Evolutionary conservation across 2,888 invertebrate genomes (phyloP).

Genomic region (Pomacea canaliculata): DNA sequence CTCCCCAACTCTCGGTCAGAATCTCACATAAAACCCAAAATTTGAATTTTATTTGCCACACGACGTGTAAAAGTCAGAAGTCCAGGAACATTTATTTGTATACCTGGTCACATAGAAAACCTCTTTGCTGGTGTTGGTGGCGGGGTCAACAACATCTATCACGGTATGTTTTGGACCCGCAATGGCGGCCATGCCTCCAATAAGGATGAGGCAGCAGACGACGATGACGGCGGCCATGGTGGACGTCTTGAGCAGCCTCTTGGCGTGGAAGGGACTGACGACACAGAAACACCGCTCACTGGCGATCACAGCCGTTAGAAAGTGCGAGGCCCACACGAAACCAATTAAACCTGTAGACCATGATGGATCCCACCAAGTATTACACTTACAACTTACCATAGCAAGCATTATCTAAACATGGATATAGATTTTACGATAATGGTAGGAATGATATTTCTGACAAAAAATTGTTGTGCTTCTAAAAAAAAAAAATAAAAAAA

Average conservation of each 20-base stretch:
- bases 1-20: too few relatives aligned
- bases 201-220: conserved; percentile 1
- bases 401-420: too few relatives aligned
- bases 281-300: conserved; percentile 24
- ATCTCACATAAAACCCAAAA: too few relatives aligned
- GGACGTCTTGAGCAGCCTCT: conserved; percentile 18
- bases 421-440: too few relatives aligned
- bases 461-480: too few relatives aligned
- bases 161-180: conserved; percentile 24
- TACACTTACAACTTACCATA: too few relatives aligned
- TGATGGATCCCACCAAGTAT: too few relatives aligned
- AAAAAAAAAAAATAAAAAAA: too few relatives aligned
- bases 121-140: conserved; percentile 14
- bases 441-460: too few relatives aligned
- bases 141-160: conserved; percentile 9
- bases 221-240: conserved; percentile 21
- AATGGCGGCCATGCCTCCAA: conserved; percentile 13
- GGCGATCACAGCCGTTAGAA: conserved; percentile 21
- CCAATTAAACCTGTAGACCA: conserved; percentile 4
- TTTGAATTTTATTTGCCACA: too few relatives aligned
- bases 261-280: conserved; percentile 19
- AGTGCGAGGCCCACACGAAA: conserved; percentile 17
- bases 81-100: neutral
- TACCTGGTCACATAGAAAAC: conserved; percentile 17
- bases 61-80: too few relatives aligned